phyloP scores from a whole-genome alignment of 2,113 vertebrate species.

The Dromiciops gliroides region DNA sequence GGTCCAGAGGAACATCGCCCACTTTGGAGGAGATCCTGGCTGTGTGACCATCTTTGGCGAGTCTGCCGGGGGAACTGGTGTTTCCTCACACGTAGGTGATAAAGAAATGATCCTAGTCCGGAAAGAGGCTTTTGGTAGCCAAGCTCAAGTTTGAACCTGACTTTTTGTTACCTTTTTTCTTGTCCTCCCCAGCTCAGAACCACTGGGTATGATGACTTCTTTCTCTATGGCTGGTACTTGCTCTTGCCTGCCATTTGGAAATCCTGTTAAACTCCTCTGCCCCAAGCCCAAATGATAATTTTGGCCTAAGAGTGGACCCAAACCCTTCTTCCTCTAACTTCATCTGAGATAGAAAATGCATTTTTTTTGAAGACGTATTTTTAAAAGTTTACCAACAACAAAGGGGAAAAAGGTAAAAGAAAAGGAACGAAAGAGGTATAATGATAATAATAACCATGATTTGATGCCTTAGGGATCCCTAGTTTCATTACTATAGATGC shows the following conservation, averaged over 20 bases:
- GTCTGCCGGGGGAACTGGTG: slow-evolving; percentile 85
- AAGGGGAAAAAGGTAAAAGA: background rate
- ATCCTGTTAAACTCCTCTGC: background rate
- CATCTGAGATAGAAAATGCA: background rate
- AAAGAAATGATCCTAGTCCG: background rate
- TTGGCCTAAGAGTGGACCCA: background rate
- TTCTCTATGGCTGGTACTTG: background rate
- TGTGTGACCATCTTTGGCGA: slow-evolving; percentile 88
- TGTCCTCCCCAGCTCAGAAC: background rate
- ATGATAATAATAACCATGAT: background rate
- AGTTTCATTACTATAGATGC: background rate
- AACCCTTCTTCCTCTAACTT: background rate
- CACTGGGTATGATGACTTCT: background rate
- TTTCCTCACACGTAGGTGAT: slow-evolving; percentile 75
- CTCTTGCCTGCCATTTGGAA: background rate
- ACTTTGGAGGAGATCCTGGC: slow-evolving; percentile 87
- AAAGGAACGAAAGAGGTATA: background rate
- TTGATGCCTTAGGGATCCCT: background rate
- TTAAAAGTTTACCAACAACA: background rate
- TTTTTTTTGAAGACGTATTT: background rate
- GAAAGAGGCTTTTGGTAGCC: background rate
- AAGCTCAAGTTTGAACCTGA: background rate
- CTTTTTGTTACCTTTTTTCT: background rate
- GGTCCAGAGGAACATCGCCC: slow-evolving; percentile 87
- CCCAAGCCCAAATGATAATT: background rate